phyloP scores from a whole-genome alignment of 2,113 vertebrate species.

The Pterophyllum scalare region DNA sequence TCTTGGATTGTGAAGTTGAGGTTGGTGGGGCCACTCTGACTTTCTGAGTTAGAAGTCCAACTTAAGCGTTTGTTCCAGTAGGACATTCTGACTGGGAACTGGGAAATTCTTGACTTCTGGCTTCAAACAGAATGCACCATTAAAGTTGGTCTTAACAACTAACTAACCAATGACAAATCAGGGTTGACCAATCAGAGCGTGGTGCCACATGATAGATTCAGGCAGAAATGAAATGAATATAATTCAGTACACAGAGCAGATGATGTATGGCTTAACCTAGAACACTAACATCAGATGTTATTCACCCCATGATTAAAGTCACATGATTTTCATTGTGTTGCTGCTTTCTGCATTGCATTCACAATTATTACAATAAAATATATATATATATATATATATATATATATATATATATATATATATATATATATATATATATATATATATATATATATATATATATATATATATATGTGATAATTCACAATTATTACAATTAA shows the following conservation, averaged over 20 bases:
- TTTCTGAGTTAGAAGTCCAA: not conserved
- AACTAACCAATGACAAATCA: not conserved
- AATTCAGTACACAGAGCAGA: not conserved
- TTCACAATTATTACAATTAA: no score
- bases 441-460: no score
- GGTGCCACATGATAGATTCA: not conserved
- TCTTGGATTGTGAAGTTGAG: no score
- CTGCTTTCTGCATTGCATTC: no score
- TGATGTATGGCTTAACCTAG: not conserved
- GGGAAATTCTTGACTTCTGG: not conserved
- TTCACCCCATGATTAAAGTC: no score
- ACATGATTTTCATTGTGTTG: no score
- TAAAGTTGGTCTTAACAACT: not conserved
- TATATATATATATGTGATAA: no score
- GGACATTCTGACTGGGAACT: not conserved
- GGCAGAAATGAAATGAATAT: not conserved
- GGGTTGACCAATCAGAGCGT: not conserved
- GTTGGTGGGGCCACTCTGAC: not conserved
- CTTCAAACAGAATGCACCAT: not conserved
- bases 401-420: no score
- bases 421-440: no score
- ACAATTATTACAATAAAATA: no score
- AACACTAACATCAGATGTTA: no score
- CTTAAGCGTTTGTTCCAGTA: not conserved
- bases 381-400: no score